Conservation (phyloP, 2,888 invertebrate genomes). For the Sinopyrophorus schimmeli region DNA sequence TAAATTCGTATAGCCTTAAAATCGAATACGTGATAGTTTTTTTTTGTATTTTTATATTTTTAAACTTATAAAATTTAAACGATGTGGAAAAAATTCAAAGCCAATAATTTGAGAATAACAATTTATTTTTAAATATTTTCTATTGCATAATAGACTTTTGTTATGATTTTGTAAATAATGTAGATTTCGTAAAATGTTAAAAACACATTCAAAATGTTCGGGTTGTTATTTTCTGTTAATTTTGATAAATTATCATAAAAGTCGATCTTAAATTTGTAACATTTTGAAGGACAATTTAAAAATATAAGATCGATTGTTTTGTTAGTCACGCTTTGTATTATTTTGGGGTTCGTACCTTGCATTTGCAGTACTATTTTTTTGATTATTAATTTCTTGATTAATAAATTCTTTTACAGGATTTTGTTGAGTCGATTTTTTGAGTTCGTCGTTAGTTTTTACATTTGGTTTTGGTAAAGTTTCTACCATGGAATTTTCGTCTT, state of each 20-base stretch:
- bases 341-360: constrained; percentile 28
- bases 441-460: constrained; percentile 8
- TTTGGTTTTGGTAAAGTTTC: constrained; percentile 20
- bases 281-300: too few relatives aligned
- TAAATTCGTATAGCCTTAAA: too few relatives aligned
- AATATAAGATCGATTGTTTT: too few relatives aligned
- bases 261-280: too few relatives aligned
- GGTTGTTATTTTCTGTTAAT: too few relatives aligned
- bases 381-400: constrained; percentile 28
- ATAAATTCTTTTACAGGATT: constrained; percentile 33
- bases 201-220: too few relatives aligned
- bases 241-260: too few relatives aligned
- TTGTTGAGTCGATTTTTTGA: constrained; percentile 16
- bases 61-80: too few relatives aligned
- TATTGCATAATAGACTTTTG: constrained; percentile 8
- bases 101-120: constrained; percentile 11
- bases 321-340: constrained; percentile 23
- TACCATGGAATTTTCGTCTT: constrained; percentile 33
- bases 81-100: constrained; percentile 18
- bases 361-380: constrained; percentile 21
- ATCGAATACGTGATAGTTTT: too few relatives aligned
- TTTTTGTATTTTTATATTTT: too few relatives aligned
- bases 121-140: constrained; percentile 10
- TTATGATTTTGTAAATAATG: constrained; percentile 7
- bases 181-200: too few relatives aligned